Evolutionary conservation across 2,888 invertebrate genomes (phyloP), one percentile per base, ranked within the genome.

Genomic region (Gonocerus acuteangulatus): DNA sequence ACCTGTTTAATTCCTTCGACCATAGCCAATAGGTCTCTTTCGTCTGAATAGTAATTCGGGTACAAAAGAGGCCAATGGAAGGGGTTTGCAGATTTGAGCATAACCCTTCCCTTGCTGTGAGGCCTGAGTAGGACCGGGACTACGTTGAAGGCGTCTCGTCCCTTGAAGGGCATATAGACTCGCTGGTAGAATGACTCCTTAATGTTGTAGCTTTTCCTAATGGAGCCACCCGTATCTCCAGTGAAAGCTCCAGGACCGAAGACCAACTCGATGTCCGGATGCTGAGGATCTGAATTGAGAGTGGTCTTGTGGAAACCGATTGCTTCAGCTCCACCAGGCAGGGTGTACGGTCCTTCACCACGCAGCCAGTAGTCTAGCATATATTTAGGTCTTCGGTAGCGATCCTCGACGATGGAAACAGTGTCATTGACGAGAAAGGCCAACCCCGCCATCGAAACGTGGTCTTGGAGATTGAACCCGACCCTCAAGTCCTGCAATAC

Each of bases 41-140:
- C 78, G 70, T 87, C 80, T 0, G 82, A 78, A 70, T 92, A 81
- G 73, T 93, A 95, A 71, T 87, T 88, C 0, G 89, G 86, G 67
- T 89, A 81, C 57, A 86, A 78, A 19, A 76, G 71, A 0, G 85
- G 85, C 71, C 78, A 77, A 22, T 80, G 77, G 36, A 76, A 73
- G 0, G 84, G 84, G 71, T 85, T 75, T 9, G 69, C 72, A 1
- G 78, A 76, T 60, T 73, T 71, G 9, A 84, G 71, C 65, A 74
- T 75, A 0, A 88, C 73, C 63, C 81, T 76, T 0, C 88, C 87
- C 67, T 78, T 77, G n/a, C 87, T 87, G 70, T 81, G 80, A 0
- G 89, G 87, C 65, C 85, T 78, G 73, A 87, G 80, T 32, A 87
- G 71, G 76, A 87, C 84, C 0, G 87, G 86, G 66, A 85, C 81